Percentiles rank a stretch among this genome's conserved stretches.
phyloP scores from a whole-genome alignment of 2,113 vertebrate species.

The Rhinichthys klamathensis region DNA sequence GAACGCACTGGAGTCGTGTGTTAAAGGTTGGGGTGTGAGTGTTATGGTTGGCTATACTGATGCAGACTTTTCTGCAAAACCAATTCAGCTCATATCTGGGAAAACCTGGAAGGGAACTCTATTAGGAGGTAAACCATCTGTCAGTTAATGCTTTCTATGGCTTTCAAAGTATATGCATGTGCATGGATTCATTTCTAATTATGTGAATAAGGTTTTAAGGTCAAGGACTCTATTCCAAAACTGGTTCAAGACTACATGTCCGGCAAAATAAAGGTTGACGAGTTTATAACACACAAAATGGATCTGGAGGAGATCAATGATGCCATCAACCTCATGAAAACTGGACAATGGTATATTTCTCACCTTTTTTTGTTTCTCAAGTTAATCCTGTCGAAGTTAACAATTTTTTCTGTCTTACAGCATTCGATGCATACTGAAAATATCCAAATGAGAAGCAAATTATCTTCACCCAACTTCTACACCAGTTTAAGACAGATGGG shows the following conservation, averaged over 20 bases:
- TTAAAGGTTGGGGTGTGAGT: constrained; percentile 78
- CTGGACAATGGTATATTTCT: constrained; percentile 72
- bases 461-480: background rate
- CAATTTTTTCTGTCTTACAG: constrained; percentile 70
- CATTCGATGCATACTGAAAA: constrained; percentile 84
- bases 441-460: constrained; percentile 63
- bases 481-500: background rate
- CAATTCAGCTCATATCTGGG: constrained; percentile 75
- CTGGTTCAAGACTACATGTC: constrained; percentile 77
- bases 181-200: background rate
- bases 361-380: no score
- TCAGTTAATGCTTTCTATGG: background rate
- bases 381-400: background rate
- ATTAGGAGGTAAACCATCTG: constrained; percentile 72
- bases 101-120: constrained; percentile 77
- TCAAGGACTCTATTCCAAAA: constrained; percentile 71
- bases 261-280: constrained; percentile 78
- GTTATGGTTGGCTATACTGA: constrained; percentile 82
- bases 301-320: constrained; percentile 78
- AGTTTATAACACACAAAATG: constrained; percentile 77
- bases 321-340: constrained; percentile 76
- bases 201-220: constrained; percentile 75
- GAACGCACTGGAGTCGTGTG: constrained; percentile 79
- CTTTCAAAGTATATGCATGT: background rate
- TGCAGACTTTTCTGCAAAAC: constrained; percentile 69